Conservation (phyloP, 2,113 vertebrate genomes). For the Actinemys pallida region DNA sequence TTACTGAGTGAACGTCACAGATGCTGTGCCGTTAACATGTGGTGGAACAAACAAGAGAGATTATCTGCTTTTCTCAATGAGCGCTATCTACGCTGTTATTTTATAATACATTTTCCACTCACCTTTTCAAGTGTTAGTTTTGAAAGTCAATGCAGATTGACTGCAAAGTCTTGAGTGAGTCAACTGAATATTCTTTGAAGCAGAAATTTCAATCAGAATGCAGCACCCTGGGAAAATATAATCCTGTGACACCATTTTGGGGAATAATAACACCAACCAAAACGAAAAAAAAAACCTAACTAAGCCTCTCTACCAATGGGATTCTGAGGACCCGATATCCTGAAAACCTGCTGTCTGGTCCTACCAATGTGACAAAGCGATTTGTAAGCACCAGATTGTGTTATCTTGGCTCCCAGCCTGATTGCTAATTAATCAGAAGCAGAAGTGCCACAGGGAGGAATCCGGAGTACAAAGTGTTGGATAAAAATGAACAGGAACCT, state of each 20-base stretch:
- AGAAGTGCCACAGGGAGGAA: conserved; percentile 17
- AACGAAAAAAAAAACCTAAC: fast-evolving
- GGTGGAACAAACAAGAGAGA: not conserved
- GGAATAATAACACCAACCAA: not conserved
- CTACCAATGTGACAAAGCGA: not conserved
- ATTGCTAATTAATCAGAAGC: conserved; percentile 13
- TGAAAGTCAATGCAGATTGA: fast-evolving
- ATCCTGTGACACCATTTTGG: fast-evolving
- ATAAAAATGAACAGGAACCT: not conserved
- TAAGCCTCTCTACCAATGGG: not conserved
- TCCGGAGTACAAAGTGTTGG: not conserved
- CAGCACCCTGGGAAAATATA: not conserved
- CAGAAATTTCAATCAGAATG: not conserved
- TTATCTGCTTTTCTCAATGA: conserved; percentile 41
- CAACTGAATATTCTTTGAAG: not conserved
- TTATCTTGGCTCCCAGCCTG: conserved; percentile 16
- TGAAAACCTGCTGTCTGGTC: not conserved
- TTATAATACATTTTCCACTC: not conserved
- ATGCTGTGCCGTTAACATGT: not conserved
- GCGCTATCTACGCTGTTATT: not conserved
- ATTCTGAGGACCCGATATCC: not conserved
- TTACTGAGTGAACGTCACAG: fast-evolving
- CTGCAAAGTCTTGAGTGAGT: not conserved
- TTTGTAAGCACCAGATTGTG: conserved; percentile 32
- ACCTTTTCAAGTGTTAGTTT: not conserved